These are phyloP conservation scores for Eira barbara DNA, from an alignment of 2,113 vertebrate species.

Conservation along the genomic window DNA sequence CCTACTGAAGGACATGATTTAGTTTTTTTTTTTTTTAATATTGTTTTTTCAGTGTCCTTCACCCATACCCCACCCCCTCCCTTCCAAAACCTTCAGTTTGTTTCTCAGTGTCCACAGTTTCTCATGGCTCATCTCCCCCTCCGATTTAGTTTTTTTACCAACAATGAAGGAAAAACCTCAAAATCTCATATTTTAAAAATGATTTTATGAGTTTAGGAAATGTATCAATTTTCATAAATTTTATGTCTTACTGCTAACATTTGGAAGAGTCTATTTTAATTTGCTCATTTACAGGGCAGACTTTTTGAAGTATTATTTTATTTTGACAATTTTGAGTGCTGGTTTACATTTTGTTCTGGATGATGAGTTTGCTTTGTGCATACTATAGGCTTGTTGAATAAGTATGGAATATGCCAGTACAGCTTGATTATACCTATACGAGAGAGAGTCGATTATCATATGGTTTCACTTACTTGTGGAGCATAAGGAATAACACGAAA, in stretches of 20 bases:
- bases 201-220: neutral
- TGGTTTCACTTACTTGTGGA: no score
- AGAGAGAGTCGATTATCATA: neutral
- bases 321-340: conserved; percentile 18
- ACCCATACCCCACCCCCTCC: no score
- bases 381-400: neutral
- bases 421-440: neutral
- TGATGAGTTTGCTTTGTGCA: neutral
- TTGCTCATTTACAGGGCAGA: neutral
- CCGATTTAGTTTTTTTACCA: neutral
- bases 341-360: conserved; percentile 22
- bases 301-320: conserved; percentile 19
- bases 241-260: conserved; percentile 25
- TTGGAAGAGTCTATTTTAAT: neutral
- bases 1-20: neutral
- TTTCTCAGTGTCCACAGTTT: no score
- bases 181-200: neutral
- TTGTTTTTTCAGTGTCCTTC: no score
- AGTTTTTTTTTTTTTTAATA: no score
- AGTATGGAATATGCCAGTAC: neutral
- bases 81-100: no score
- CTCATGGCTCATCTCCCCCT: no score
- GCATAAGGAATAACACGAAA: no score
- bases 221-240: neutral
- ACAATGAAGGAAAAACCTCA: conserved; percentile 5